Base-by-base conservation (phyloP, 1,140 invertebrate species). In the Drosophila parvula region DNA sequence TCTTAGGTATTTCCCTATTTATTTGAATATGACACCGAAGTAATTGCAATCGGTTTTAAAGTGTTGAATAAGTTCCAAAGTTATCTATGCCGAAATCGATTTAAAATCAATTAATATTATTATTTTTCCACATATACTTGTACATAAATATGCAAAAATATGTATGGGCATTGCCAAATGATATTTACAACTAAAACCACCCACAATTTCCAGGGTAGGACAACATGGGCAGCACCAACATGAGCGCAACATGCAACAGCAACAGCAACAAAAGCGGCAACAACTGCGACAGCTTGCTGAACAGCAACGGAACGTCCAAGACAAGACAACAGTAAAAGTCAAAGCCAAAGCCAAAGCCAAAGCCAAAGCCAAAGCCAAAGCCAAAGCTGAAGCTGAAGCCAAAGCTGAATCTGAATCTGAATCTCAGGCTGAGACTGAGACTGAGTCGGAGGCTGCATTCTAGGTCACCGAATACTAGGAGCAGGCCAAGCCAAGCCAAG, bases 401-500 rank as follows among this genome's bases (percentile, higher is more conserved):
- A 5, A 16, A 50, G 47, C 36, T 16, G 4, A 63, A 74, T 50
- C 59, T 36, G 32, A 56, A 28, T 32, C 32, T 38, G 34, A 55
- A 38, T 22, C 51, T 55, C 18, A 55, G 22, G n/a, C 51, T 55
- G 48, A 67, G 34, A 45, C 51, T 36, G 32, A 36, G 50, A 38
- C 50, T 36, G 32, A 70, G 55, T 60, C 44, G 56, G 43, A 59
- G 56, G 71, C 76, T 89, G 84, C 85, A 89, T 89, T 89, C 85
- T 89, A 89, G 84, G 84, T 89, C 84, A 89, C 69, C 74, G 78
- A 81, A 81, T 89, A 89, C 73, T 80, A 74, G 78, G 68, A 84
- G 78, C 68, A 74, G 50, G 50, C 50, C 32, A 53, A 36, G 38
- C 55, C 32, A 57, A 18, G 22, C 69, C 44, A 48, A 56, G 65